Evolutionary conservation across 2,797 vertebrate genomes (phyloP).

Genomic region (Acomys russatus): DNA sequence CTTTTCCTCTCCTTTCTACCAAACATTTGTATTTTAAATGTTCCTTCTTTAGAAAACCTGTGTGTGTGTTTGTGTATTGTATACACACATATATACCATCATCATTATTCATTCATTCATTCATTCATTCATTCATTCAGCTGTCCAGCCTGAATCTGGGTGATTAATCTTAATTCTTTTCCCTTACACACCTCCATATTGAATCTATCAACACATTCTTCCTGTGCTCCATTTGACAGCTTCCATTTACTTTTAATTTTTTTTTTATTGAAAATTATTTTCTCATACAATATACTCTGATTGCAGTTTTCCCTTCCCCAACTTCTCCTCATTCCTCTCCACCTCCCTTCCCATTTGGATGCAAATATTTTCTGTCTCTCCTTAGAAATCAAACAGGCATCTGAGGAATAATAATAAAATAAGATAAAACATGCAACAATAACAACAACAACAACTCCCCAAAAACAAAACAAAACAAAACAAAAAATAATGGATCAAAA

Average conservation of each 20-base stretch:
- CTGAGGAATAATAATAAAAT: not conserved
- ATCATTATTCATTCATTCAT: too few relatives aligned
- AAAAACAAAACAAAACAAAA: not conserved
- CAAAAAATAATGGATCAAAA: not conserved
- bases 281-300: not conserved
- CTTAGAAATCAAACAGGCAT: not conserved
- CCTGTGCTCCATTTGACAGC: not conserved
- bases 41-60: constrained; percentile 20
- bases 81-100: not conserved
- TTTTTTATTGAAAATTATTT: not conserved
- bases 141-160: not conserved
- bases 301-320: not conserved
- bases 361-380: not conserved
- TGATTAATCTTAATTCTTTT: not conserved
- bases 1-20: not conserved
- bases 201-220: not conserved
- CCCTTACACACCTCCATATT: not conserved
- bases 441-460: too few relatives aligned
- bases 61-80: not conserved
- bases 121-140: not conserved
- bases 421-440: not conserved
- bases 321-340: not conserved
- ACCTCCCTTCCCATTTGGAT: not conserved
- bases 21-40: constrained; percentile 3
- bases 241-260: not conserved